Conservation (phyloP, 2,113 vertebrate genomes). For the Percopsis transmontana region DNA sequence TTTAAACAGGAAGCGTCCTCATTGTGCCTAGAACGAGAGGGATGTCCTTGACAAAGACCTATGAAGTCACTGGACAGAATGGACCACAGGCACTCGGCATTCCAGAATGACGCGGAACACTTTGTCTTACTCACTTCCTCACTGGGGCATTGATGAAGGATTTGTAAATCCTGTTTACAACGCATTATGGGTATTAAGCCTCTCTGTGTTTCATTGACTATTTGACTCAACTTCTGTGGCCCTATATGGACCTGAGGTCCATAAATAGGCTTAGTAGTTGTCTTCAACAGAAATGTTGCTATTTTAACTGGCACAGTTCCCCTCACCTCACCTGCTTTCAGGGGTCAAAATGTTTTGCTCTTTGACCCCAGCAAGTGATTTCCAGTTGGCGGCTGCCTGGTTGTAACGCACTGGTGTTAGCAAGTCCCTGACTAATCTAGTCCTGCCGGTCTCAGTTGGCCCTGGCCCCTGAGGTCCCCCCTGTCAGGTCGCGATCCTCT, state of each 20-base stretch:
- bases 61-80: conserved; percentile 70
- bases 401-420: neutral
- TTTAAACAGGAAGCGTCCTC: conserved; percentile 80
- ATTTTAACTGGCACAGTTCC: conserved; percentile 20
- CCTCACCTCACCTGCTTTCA: conserved; percentile 39
- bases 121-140: conserved; percentile 34
- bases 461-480: conserved; percentile 48
- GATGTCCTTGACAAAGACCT: conserved; percentile 79
- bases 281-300: neutral
- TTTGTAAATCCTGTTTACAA: neutral
- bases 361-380: conserved; percentile 4
- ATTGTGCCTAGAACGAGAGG: conserved; percentile 78
- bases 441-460: conserved; percentile 10
- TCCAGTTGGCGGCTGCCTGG: conserved; percentile 25
- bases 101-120: conserved; percentile 41
- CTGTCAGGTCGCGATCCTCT: conserved; percentile 13
- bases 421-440: conserved; percentile 21
- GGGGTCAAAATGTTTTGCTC: neutral
- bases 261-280: conserved; percentile 7
- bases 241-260: neutral
- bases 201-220: neutral
- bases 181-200: neutral
- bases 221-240: neutral
- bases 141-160: neutral
- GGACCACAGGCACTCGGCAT: conserved; percentile 31